A percentile compares a stretch with the other conserved stretches of the same genome.
phyloP scores from a whole-genome alignment of 2,113 vertebrate species.

The Grammomys dolichurus region DNA sequence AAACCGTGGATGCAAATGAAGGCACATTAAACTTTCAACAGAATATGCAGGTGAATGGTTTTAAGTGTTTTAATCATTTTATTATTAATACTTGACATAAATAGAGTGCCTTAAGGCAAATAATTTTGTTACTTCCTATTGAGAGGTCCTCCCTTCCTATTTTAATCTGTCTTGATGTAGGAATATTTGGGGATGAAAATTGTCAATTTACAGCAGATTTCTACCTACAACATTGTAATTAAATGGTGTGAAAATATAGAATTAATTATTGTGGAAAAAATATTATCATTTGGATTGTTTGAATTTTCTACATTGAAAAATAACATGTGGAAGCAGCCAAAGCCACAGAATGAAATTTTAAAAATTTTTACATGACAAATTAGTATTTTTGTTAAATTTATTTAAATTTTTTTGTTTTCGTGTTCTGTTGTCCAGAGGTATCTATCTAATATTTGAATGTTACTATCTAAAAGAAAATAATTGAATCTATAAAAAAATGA shows the following conservation, averaged over 20 bases:
- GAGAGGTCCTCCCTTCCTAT: background rate
- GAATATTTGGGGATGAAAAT: background rate
- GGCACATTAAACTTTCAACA: background rate
- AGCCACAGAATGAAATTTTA: background rate
- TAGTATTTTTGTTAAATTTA: slow-evolving; percentile 7
- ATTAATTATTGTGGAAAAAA: background rate
- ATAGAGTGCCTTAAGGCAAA: background rate
- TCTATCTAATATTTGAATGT: background rate
- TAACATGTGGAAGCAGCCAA: background rate
- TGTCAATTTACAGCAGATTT: background rate
- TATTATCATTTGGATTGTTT: background rate
- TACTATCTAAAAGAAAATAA: background rate
- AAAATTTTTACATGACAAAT: background rate
- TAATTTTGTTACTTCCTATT: background rate
- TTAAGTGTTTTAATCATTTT: background rate
- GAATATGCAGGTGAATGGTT: background rate
- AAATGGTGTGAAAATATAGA: background rate
- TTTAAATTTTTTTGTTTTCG: background rate
- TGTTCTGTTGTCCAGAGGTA: background rate
- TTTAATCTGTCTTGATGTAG: background rate
- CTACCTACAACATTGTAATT: background rate
- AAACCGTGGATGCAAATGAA: slow-evolving; percentile 12
- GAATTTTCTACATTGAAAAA: background rate
- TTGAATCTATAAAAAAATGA: background rate
- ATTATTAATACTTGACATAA: background rate